Evolutionary conservation across 35 echinoderm and acorn worm species (phyloP), one percentile per base, ranked within the genome.

Genomic region (Diadema setosum): DNA sequence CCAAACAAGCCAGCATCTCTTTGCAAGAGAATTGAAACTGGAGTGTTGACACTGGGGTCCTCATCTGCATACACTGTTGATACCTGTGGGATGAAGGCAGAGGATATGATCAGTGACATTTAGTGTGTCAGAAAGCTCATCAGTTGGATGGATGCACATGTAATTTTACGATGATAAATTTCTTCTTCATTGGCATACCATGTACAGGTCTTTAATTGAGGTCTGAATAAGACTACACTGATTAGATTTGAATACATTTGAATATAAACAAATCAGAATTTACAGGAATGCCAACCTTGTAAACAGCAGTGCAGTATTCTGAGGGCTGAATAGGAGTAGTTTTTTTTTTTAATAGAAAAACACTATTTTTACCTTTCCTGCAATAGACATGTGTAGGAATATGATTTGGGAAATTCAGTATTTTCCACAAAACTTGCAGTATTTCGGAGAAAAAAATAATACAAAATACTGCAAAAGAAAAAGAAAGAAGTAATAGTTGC

Each of bases 1-100:
- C 87, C 87, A 86, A 94, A 94, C 49, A 58, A 39, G 4, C 93
- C 93, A 49, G 49, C 42, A 39, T 87, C 65, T 83, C 93, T 86
- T 41, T 26, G 46, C 0, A 95, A 67, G 14, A 39, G 35, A 30
- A 91, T 41, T 23, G n/a, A 18, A 29, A 86, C 82, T 48, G 90
- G 65, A 16, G 49, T 61, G 56, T 58, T 64, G 59, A 6, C 11
- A 59, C 40, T 42, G 7, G 23, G 46, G 33, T 45, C 45, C 29
- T 91, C 83, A 42, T 35, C 61, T 37, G 86, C 82, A 17, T 67
- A 34, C 31, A 91, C 44, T 42, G 81, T 55, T 20, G 89, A 83
- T 57, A 83, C 27, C 39, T 50, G 12, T 34, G 15, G 31, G 29
- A 70, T 70, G 14, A 58, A 58, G 21, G 9, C 11, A 57, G 16